Base-by-base conservation (phyloP, 2,888 invertebrate species). In the Neria commutata region DNA sequence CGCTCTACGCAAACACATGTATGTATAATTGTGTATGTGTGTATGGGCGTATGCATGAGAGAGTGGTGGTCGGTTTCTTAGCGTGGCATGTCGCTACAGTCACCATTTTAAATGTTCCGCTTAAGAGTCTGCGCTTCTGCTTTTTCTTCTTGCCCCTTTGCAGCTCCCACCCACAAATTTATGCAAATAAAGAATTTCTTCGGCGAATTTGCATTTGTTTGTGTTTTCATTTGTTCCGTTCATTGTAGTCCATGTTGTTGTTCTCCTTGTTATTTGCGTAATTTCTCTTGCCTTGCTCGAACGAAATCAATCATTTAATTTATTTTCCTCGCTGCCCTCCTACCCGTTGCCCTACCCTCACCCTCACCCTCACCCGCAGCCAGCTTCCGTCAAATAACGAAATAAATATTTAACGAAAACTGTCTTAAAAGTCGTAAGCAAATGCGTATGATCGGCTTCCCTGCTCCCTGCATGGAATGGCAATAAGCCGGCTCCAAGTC, bases 251-350 rank as follows among this genome's bases (percentile, higher is more conserved):
- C 64, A 16, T 8, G 53, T 23, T 51, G 57, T 14, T 49, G 45
- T 21, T 17, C 21, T 19, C 42, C 60, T 65, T 34, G 19, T 49
- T 26, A 42, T 25, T 45, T 57, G 40, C 58, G 51, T 56, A 58
- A 61, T 6, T 29, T 29, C 63, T 65, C 61, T 58, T 64, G 65
- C 60, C 63, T 59, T 55, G 24, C 40, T 68, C 67, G 68, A 68
- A 69, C 68, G 73, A 71, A 76, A 77, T 76, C 76, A 77, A 77
- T 77, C 76, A 76, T 74, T 76, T 76, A 77, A 76, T 75, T 77
- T 74, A 74, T 71, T 74, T 74, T 73, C 10, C 14, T 42, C n/a
- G 42, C 42, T 19, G 19, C 5, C 19, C 21, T 21, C 42, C 37
- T 8, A n/a, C 14, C 37, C 8, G 37, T 4, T 37, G 8, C 37